Evolutionary conservation across 2,797 vertebrate species (phyloP), one percentile per base, ranked within the genome.

Genomic region (Takifugu ocellatus): DNA sequence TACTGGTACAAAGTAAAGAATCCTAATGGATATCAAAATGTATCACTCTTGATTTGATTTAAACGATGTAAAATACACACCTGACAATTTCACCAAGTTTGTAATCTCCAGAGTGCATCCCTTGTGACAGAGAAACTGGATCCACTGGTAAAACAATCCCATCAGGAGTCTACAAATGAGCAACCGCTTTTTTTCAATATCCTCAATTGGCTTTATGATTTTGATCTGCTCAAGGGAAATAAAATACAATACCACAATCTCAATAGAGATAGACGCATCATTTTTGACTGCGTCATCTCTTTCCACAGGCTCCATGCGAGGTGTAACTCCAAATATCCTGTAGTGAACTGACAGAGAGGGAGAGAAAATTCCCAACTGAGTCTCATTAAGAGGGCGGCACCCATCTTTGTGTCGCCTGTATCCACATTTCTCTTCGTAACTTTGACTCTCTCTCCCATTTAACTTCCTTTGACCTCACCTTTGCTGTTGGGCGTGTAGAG

Each of bases 401-500:
- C 36, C 2, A 39, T 33, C 11, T 33, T 33, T 8, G 10, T 33
- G 33, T 11, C 33, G 11, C 3, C 7, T 33, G 11, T 11, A 33
- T 2, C 2, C 7, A 33, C 2, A 33, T 33, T 33, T 33, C 21
- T 21, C 21, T 21, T 21, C 21, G 21, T 21, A 21, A 21, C 21
- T 21, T 21, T 21, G 21, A 21, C 21, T 21, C 21, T 21, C 21
- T 21, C 21, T 21, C 21, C 21, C 21, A 21, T 21, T 21, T 39
- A 5, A 39, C 11, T 33, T 33, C 8, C 11, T 2, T n/a, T 50
- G 25, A 16, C n/a, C 78, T 31, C 26, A 94, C 94, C 89, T 0
- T 27, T 85, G 62, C 73, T 89, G 21, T 89, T 63, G 0, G 94
- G 94, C 0, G 93, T 94, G 72, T 96, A 96, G 66, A 96, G 87